Evolutionary conservation across 2,113 vertebrate genomes (phyloP).

Genomic region (Equus quagga): DNA sequence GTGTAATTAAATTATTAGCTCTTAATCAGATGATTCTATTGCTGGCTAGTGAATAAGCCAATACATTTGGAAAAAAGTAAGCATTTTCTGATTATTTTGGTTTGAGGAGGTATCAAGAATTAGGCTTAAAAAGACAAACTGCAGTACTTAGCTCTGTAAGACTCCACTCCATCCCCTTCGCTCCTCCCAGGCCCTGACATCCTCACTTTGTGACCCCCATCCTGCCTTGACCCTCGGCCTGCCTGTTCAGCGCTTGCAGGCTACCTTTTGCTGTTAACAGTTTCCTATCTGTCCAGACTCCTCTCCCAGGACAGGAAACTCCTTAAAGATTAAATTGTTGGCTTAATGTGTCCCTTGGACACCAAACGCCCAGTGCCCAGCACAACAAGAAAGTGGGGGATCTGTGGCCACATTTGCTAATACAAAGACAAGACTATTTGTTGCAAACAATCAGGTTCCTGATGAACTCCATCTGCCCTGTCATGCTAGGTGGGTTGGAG

Average conservation of each 20-base stretch:
- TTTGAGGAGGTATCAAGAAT: background rate
- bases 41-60: background rate
- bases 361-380: background rate
- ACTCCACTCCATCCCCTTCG: rapidly evolving
- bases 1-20: background rate
- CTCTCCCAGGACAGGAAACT: background rate
- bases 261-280: background rate
- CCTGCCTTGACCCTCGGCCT: rapidly evolving
- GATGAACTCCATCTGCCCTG: background rate
- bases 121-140: background rate
- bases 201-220: rapidly evolving
- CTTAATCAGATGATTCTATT: background rate
- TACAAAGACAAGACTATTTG: background rate
- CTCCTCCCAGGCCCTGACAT: background rate
- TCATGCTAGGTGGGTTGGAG: too few species aligned
- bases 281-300: background rate
- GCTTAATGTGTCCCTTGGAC: background rate
- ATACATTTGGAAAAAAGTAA: background rate
- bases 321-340: background rate
- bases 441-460: background rate
- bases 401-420: background rate
- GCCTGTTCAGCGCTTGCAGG: background rate
- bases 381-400: background rate
- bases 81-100: background rate
- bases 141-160: background rate